Evolutionary conservation across 2,797 vertebrate species (phyloP), one percentile per base, ranked within the genome.

Genomic region (Phataginus tricuspis): DNA sequence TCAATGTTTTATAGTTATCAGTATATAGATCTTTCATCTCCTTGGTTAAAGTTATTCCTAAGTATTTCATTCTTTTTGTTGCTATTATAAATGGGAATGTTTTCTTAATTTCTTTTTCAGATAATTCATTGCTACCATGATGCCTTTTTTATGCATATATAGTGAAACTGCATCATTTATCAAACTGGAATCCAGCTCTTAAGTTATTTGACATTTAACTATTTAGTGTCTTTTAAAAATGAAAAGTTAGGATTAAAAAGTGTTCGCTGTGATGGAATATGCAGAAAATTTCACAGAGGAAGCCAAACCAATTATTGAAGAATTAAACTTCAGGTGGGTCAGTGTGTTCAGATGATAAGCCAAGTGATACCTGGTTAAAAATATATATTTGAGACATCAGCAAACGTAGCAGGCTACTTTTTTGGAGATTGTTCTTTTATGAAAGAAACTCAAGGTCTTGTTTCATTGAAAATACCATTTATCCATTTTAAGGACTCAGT

Each of bases 361-460:
- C 39, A 88, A 82, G 6, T 69, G 12, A 1, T 3, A 8, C 11
- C 72, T 75, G 13, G 31, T 82, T 95, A 86, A 42, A 97, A 72
- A 86, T 1, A 71, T 15, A 82, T 66, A 14, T 25, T n/a, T 49
- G 90, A 83, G 37, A 37, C 15, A 72, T 45, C 2, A 59, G 10
- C 7, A 66, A 27, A 18, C 16, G 10, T 61, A 39, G 5, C 72
- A 11, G 21, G 29, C 1, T 51, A 61, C 25, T 78, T 79, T 79
- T 69, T 64, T 82, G 18, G 9, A 77, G 27, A 74, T 86, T 72
- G 25, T 37, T 34, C n/a, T 45, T 85, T 75, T 61, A 64, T 37
- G 55, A 90, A 94, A 69, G 15, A 34, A 85, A 92, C 18, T 82
- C 45, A 75, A 93, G 88, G 5, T 78, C 88, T 96, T 85, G 21